phyloP scores from a whole-genome alignment of 1,140 invertebrate genomes.

The Diabrotica virgifera region DNA sequence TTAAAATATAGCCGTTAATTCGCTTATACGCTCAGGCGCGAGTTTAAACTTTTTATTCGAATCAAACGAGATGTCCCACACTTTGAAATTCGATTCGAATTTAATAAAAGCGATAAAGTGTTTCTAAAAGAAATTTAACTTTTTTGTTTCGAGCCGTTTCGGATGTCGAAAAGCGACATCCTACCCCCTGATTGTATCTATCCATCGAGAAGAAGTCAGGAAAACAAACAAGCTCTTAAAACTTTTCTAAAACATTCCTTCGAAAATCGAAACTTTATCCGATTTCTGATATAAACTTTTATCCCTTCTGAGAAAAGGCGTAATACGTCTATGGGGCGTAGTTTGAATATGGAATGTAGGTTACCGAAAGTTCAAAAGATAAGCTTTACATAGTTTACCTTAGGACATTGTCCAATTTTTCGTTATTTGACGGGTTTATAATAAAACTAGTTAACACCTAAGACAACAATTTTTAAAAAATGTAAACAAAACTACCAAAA shows the following conservation, averaged over 20 bases:
- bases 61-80: no score
- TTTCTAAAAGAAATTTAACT: neutral
- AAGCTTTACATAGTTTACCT: neutral
- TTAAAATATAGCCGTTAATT: no score
- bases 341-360: neutral
- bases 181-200: neutral
- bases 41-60: no score
- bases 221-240: neutral
- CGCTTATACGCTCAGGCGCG: no score
- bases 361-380: no score
- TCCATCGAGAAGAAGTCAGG: neutral
- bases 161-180: neutral
- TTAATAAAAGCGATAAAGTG: neutral
- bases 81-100: neutral
- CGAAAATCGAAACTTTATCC: neutral
- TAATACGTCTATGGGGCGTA: neutral
- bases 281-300: neutral
- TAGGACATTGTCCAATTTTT: neutral
- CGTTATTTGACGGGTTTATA: neutral
- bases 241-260: neutral
- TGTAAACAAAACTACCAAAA: no score
- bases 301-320: neutral
- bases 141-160: neutral
- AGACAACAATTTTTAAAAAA: neutral
- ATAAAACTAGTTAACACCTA: neutral